Evolutionary conservation across 1,140 invertebrate species (phyloP).

Genomic region (Drosophila novamexicana): DNA sequence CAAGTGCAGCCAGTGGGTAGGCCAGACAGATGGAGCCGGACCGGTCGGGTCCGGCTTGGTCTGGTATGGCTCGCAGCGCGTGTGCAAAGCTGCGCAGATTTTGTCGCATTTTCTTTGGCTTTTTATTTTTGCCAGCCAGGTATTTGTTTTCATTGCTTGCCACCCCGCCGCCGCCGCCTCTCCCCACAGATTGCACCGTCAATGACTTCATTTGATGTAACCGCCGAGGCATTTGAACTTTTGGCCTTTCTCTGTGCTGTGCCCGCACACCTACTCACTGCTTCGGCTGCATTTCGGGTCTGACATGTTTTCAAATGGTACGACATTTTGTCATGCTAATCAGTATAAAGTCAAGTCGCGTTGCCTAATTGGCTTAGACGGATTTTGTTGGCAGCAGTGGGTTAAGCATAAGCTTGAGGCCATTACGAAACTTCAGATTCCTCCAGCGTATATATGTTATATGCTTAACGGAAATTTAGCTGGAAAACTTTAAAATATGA

Average conservation of each 20-base stretch:
- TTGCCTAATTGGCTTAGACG: constrained; percentile 69
- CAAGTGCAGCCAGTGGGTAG: constrained; percentile 52
- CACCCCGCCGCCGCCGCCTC: neutral
- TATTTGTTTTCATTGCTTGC: constrained; percentile 63
- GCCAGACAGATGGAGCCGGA: constrained; percentile 25
- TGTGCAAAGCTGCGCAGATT: constrained; percentile 65
- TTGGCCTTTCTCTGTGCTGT: constrained; percentile 59
- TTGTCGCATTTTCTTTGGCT: constrained; percentile 63
- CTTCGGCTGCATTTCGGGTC: constrained; percentile 10
- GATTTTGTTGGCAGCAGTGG: constrained; percentile 28
- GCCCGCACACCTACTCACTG: constrained; percentile 50
- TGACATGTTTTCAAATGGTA: constrained; percentile 55
- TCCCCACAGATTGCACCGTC: constrained; percentile 27
- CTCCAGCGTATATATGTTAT: neutral
- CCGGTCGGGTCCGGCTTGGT: constrained; percentile 24
- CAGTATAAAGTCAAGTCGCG: constrained; percentile 61
- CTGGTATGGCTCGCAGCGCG: constrained; percentile 31
- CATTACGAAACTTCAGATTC: constrained; percentile 24
- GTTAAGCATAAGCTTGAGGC: constrained; percentile 14
- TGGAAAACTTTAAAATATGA: neutral
- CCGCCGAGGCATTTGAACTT: constrained; percentile 76
- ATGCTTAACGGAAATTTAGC: neutral
- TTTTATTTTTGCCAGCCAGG: constrained; percentile 26
- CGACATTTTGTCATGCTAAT: constrained; percentile 81
- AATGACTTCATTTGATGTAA: constrained; percentile 77